Evolutionary conservation across 2,113 vertebrate species (phyloP), one percentile per base, ranked within the genome.

Genomic region (Mesocricetus auratus): DNA sequence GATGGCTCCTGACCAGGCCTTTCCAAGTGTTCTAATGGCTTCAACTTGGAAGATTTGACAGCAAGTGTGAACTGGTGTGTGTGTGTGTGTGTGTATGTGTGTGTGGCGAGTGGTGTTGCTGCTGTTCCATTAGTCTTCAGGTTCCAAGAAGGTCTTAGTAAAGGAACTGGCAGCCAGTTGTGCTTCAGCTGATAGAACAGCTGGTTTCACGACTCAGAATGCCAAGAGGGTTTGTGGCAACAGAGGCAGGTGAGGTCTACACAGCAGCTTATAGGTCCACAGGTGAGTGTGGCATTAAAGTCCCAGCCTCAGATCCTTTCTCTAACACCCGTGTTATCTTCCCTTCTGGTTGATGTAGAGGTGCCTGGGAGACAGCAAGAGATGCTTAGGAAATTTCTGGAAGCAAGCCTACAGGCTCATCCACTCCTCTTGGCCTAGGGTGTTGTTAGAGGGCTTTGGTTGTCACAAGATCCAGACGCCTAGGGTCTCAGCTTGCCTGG

Each of bases 401-500:
- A 97, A 47, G 24, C 56, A 16, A 90, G 90, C 82, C 91, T n/a
- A 50, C 8, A 89, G 91, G 68, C 93, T 96, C 31, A 58, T 24
- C 86, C 42, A 1, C 58, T 73, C 39, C 89, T 91, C 93, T 97
- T 90, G 96, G 88, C 86, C 50, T 24, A 5, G 92, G 92, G 50
- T 96, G 69, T 97, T 97, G 97, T 98, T 97, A 86, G 98, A 98
- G 98, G 99, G 98, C 99, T 99, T 99, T 99, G 99, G 99, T 98
- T 98, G 98, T 98, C 98, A 98, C 98, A 98, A 97, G 97, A 98
- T 97, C 95, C 93, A 95, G 96, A 93, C 79, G 86, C 97, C 96
- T 97, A 94, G 89, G 64, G 95, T 90, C 90, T 89, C 22, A 87
- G 83, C 75, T 74, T 86, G 60, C 91, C 73, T 92, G 90, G 93